phyloP scores from a whole-genome alignment of 2,888 invertebrate species.

The Tetragonula carbonaria region DNA sequence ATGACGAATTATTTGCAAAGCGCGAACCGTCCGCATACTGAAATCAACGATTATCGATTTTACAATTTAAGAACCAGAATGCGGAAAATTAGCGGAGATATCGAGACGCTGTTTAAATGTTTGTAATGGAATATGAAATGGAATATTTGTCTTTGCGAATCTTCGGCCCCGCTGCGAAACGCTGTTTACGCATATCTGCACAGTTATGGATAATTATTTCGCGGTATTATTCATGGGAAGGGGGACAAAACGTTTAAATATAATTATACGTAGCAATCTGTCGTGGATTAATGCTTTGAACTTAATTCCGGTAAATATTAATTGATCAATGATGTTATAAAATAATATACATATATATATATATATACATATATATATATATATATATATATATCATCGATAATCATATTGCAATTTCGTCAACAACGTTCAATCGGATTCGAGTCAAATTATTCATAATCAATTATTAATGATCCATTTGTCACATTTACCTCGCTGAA shows the following conservation, averaged over 20 bases:
- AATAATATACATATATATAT: not conserved
- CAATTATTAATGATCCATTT: conserved; percentile 7
- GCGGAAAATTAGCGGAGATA: not conserved
- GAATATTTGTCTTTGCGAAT: conserved; percentile 7
- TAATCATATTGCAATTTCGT: not conserved
- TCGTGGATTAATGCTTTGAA: conserved; percentile 10
- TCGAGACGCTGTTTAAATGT: not conserved
- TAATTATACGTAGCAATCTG: conserved; percentile 22
- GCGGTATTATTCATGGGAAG: not conserved
- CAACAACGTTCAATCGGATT: not conserved
- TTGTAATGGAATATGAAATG: not conserved
- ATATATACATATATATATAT: too few species aligned
- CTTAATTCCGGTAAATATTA: conserved; percentile 30
- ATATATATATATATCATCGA: not conserved
- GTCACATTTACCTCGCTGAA: not conserved
- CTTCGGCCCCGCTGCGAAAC: not conserved
- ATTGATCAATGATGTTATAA: conserved; percentile 16
- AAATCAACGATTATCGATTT: not conserved
- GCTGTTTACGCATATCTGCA: not conserved
- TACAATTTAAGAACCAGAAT: not conserved
- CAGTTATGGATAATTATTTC: conserved; percentile 27
- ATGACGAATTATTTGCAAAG: not conserved
- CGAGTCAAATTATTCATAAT: not conserved
- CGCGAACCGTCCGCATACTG: not conserved
- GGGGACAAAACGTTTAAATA: conserved; percentile 12